A percentile compares a stretch with the other conserved stretches of the same genome.
Conservation (phyloP, 2,113 vertebrate genomes). For the Dendropsophus ebraccatus region DNA sequence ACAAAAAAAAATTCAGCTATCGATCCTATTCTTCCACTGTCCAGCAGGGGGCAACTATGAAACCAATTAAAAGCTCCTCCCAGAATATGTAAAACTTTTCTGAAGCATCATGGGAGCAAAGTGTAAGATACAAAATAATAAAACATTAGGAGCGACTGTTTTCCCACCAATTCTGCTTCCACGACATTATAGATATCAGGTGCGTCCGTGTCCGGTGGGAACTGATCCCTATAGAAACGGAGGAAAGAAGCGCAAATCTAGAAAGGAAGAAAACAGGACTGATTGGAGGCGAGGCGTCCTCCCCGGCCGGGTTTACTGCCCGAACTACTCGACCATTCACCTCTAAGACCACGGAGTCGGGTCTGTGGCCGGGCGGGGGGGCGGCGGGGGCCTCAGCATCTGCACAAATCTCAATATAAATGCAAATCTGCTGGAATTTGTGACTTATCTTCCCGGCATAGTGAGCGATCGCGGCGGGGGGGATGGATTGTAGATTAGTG, state of each 20-base stretch:
- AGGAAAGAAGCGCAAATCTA: neutral
- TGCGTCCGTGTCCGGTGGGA: too few species aligned
- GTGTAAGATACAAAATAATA: too few species aligned
- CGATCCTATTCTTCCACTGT: too few species aligned
- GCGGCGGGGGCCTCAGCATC: neutral
- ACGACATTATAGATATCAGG: too few species aligned
- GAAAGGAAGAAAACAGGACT: neutral
- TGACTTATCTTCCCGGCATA: slow-evolving; percentile 28
- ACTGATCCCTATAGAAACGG: too few species aligned
- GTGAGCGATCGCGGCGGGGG: neutral
- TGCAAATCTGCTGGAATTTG: slow-evolving; percentile 38
- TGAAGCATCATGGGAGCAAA: neutral
- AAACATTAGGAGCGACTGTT: too few species aligned
- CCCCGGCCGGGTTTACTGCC: neutral
- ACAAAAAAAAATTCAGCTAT: too few species aligned
- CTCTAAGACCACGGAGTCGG: neutral
- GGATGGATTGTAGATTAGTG: slow-evolving; percentile 9
- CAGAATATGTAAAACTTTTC: neutral
- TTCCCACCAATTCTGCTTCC: too few species aligned
- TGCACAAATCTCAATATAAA: slow-evolving; percentile 44
- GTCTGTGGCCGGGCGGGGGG: neutral
- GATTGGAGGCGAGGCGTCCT: too few species aligned
- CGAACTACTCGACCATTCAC: neutral
- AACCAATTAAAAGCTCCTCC: neutral
- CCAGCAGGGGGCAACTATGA: neutral